Conservation (phyloP, 2,797 vertebrate species). For the Onychomys leucogaster region DNA sequence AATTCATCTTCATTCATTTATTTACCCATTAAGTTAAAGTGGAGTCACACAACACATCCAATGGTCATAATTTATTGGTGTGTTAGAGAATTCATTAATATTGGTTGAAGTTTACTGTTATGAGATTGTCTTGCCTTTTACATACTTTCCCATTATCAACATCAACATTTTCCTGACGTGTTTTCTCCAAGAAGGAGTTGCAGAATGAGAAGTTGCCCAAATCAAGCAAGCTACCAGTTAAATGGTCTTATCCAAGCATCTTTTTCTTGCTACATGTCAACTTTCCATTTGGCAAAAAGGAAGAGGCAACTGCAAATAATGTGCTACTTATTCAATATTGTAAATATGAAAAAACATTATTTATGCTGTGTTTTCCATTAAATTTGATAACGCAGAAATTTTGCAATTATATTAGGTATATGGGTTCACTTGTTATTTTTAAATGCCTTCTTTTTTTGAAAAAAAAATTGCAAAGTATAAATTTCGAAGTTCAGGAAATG, state of each 20-base stretch:
- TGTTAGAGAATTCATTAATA: neutral
- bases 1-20: slow-evolving; percentile 53
- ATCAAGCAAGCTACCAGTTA: neutral
- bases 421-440: slow-evolving; percentile 45
- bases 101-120: neutral
- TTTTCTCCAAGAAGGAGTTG: neutral
- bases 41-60: neutral
- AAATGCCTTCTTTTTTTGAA: slow-evolving; percentile 15
- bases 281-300: neutral
- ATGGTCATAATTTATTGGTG: slow-evolving; percentile 38
- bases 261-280: neutral
- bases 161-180: neutral
- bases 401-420: neutral
- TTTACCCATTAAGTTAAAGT: slow-evolving; percentile 50
- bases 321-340: slow-evolving; percentile 25
- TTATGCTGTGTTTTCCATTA: neutral
- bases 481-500: neutral
- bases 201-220: slow-evolving; percentile 6
- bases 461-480: neutral
- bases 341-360: slow-evolving; percentile 23
- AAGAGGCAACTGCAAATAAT: slow-evolving; percentile 20
- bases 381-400: slow-evolving; percentile 24
- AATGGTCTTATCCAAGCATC: neutral
- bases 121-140: neutral
- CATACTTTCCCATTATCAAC: neutral